Percentiles rank a stretch among this genome's conserved stretches.
Evolutionary conservation across 2,113 vertebrate species (phyloP).

Genomic region (Xyliphius kryptos): DNA sequence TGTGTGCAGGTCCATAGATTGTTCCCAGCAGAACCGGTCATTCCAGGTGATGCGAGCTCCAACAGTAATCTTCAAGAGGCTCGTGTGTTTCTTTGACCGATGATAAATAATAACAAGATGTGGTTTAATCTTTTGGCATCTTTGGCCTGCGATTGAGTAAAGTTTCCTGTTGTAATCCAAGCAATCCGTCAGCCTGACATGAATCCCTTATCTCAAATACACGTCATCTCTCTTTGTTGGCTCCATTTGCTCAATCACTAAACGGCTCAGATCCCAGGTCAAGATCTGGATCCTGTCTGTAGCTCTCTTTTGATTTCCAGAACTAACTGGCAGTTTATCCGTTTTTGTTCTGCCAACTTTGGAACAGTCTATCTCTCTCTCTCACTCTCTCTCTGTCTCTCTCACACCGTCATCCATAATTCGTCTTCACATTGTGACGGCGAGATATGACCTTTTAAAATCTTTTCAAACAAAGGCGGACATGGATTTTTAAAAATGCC

Average conservation of each 20-base stretch:
- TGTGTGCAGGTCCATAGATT: no score
- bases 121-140: slow-evolving; percentile 21
- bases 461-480: slow-evolving; percentile 10
- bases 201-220: slow-evolving; percentile 34
- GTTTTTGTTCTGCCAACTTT: no score
- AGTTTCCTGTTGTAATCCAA: slow-evolving; percentile 17
- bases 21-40: no score
- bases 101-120: slow-evolving; percentile 15
- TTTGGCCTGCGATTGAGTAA: slow-evolving; percentile 21
- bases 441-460: slow-evolving; percentile 11
- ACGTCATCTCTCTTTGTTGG: slow-evolving; percentile 10
- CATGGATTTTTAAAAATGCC: no score
- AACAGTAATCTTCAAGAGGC: no score
- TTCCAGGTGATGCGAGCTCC: no score
- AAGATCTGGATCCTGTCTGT: no score
- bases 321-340: no score
- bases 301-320: no score
- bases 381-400: no score
- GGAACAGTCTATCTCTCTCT: no score
- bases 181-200: slow-evolving; percentile 13
- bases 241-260: slow-evolving; percentile 14
- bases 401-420: not conserved
- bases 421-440: slow-evolving; percentile 7
- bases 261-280: not conserved
- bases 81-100: not conserved